Conservation (phyloP, 2,113 vertebrate species). For the Etheostoma spectabile region DNA sequence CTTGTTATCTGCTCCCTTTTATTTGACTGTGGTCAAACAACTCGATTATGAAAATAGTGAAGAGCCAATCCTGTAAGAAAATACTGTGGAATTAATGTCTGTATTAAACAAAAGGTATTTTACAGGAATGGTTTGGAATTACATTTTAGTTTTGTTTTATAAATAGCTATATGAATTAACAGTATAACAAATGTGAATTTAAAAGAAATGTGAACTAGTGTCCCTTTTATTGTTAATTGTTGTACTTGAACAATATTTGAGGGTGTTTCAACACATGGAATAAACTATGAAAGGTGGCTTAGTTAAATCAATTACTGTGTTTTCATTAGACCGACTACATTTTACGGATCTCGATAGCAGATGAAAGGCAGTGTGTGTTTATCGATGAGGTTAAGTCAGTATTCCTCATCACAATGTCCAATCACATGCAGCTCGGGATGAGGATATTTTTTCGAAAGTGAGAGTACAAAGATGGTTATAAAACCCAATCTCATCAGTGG, state of each 20-base stretch:
- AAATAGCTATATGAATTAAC: slow-evolving; percentile 84
- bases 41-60: slow-evolving; percentile 57
- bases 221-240: slow-evolving; percentile 85
- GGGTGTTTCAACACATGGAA: slow-evolving; percentile 84
- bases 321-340: slow-evolving; percentile 61
- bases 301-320: slow-evolving; percentile 71
- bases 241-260: slow-evolving; percentile 85
- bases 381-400: slow-evolving; percentile 71
- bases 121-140: slow-evolving; percentile 80
- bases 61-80: slow-evolving; percentile 71
- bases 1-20: slow-evolving; percentile 52
- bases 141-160: slow-evolving; percentile 80
- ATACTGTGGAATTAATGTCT: slow-evolving; percentile 78
- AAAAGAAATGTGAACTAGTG: slow-evolving; percentile 84
- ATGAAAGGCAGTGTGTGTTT: slow-evolving; percentile 74
- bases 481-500: slow-evolving; percentile 51
- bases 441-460: slow-evolving; percentile 39
- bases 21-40: slow-evolving; percentile 66
- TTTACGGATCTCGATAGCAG: slow-evolving; percentile 60
- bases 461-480: slow-evolving; percentile 41
- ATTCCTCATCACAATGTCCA: slow-evolving; percentile 64
- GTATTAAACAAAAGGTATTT: slow-evolving; percentile 83
- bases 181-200: slow-evolving; percentile 87
- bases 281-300: slow-evolving; percentile 81
- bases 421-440: slow-evolving; percentile 38